Conservation (phyloP, 92 coral and sea anemone genomes). For the Pocillopora meandrina region DNA sequence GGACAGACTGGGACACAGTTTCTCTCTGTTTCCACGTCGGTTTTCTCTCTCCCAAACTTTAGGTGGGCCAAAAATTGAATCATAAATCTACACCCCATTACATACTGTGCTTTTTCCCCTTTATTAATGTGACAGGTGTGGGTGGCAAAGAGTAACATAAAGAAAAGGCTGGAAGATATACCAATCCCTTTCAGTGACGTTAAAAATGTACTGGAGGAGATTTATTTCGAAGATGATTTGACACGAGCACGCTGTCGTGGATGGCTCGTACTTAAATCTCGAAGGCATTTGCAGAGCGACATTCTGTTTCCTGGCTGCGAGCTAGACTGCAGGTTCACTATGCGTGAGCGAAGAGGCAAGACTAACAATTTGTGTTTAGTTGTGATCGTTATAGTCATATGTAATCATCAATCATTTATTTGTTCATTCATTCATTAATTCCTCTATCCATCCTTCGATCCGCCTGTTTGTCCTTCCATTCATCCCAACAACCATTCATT, state of each 20-base stretch:
- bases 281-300: slow-evolving; percentile 21
- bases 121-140: slow-evolving; percentile 16
- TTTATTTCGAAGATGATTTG: slow-evolving; percentile 21
- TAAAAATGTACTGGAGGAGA: slow-evolving; percentile 33
- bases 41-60: too few species aligned
- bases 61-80: too few species aligned
- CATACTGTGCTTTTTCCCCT: not conserved
- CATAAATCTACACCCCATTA: not conserved
- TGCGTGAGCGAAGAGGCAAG: slow-evolving; percentile 22
- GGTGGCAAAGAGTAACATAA: slow-evolving; percentile 13
- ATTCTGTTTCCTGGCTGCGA: slow-evolving; percentile 43
- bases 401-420: too few species aligned
- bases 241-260: slow-evolving; percentile 39
- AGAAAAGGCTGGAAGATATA: slow-evolving; percentile 9
- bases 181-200: slow-evolving; percentile 37
- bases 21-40: too few species aligned
- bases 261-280: slow-evolving; percentile 31
- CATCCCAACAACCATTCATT: too few species aligned
- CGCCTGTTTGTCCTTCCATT: too few species aligned
- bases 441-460: not conserved
- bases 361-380: not conserved
- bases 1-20: too few species aligned
- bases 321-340: slow-evolving; percentile 30
- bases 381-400: too few species aligned
- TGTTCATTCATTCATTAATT: too few species aligned